Evolutionary conservation across 2,888 invertebrate genomes (phyloP).

Genomic region (Zelleria hepariella): DNA sequence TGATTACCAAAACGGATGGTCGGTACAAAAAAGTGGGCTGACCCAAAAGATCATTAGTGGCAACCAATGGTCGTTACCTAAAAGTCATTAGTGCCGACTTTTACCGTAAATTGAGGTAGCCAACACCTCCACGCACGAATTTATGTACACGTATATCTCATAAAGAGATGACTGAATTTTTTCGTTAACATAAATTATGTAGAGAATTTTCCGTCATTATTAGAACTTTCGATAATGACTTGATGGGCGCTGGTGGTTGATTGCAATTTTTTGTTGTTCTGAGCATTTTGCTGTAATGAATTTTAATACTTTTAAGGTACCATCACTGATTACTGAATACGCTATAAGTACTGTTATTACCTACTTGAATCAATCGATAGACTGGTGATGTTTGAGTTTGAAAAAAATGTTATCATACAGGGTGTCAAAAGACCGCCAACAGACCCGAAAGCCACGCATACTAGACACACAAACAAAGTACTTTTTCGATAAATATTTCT

Average conservation of each 20-base stretch:
- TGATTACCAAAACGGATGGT: constrained; percentile 59
- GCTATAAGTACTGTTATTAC: background rate
- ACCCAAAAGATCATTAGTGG: constrained; percentile 57
- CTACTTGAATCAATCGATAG: background rate
- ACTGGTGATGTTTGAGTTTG: background rate
- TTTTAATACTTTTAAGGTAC: background rate
- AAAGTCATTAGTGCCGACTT: constrained; percentile 69
- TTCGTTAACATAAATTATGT: constrained; percentile 55
- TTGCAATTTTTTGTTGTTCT: constrained; percentile 23
- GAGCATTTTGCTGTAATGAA: background rate
- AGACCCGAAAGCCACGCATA: too few relatives aligned
- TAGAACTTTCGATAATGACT: constrained; percentile 36
- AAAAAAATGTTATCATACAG: background rate
- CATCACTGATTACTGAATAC: background rate
- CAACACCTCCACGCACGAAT: constrained; percentile 2
- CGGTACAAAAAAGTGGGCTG: constrained; percentile 62
- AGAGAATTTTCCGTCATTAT: constrained; percentile 57
- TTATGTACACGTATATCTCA: constrained; percentile 9
- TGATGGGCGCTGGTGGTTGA: constrained; percentile 30
- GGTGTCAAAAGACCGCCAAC: too few relatives aligned
- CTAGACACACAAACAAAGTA: too few relatives aligned
- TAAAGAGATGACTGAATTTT: constrained; percentile 21
- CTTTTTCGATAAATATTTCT: too few relatives aligned
- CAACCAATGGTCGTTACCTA: constrained; percentile 69
- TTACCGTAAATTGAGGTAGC: constrained; percentile 57